A percentile compares a stretch with the other conserved stretches of the same genome.
Evolutionary conservation across 2,888 invertebrate genomes (phyloP).

Genomic region (Chaitophorus viminalis): DNA sequence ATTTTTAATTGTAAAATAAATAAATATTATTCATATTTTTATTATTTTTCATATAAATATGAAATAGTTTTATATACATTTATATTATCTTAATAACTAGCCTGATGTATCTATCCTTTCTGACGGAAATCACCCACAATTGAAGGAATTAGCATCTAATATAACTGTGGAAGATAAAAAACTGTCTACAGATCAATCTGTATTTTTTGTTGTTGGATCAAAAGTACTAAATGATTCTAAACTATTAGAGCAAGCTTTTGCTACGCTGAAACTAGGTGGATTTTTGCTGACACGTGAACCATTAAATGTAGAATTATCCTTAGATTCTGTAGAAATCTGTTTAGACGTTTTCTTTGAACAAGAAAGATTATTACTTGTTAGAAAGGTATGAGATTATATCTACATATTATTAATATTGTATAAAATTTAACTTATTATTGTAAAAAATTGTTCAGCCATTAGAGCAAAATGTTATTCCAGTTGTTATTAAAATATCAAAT

Average conservation of each 20-base stretch:
- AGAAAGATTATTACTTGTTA: conserved; percentile 71
- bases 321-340: conserved; percentile 68
- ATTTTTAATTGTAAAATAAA: no score
- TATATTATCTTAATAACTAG: conserved; percentile 70
- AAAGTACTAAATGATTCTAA: conserved; percentile 70
- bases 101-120: conserved; percentile 73
- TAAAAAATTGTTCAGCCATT: conserved; percentile 64
- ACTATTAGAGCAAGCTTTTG: conserved; percentile 69
- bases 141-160: conserved; percentile 69
- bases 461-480: conserved; percentile 69
- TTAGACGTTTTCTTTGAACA: conserved; percentile 69
- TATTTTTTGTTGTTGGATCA: conserved; percentile 71
- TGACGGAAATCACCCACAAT: conserved; percentile 66
- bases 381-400: conserved; percentile 67
- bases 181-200: conserved; percentile 70
- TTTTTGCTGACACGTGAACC: conserved; percentile 75
- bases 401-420: neutral
- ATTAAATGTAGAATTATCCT: conserved; percentile 9
- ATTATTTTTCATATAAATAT: neutral
- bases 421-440: neutral
- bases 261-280: conserved; percentile 72
- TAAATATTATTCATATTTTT: neutral
- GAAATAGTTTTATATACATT: neutral
- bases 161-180: conserved; percentile 75
- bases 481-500: conserved; percentile 69